Evolutionary conservation across 2,113 vertebrate species (phyloP).

Genomic region (Eira barbara): DNA sequence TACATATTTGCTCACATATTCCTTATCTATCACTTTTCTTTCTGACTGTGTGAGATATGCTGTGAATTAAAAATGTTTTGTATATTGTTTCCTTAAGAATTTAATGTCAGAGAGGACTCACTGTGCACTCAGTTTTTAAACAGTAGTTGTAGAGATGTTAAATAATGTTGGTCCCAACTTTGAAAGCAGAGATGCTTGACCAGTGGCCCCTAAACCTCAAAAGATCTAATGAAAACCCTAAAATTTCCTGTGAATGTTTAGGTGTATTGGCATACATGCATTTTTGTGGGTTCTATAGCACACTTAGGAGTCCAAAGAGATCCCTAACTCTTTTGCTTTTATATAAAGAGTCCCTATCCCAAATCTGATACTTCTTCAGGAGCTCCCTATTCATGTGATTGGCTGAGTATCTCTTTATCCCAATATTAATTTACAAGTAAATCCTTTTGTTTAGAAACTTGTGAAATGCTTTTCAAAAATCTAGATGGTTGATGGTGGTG

Average conservation of each 20-base stretch:
- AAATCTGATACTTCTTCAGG: neutral
- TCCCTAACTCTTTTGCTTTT: neutral
- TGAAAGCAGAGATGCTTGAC: neutral
- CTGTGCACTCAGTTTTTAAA: neutral
- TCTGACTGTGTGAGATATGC: neutral
- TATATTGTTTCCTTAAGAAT: neutral
- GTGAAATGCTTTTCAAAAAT: constrained; percentile 3
- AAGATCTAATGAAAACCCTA: neutral
- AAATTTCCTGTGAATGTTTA: neutral
- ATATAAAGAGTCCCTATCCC: neutral
- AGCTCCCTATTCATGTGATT: neutral
- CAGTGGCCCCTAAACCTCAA: neutral
- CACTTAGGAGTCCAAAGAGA: neutral
- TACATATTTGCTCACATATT: neutral
- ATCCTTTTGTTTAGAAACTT: neutral
- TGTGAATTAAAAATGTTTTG: neutral
- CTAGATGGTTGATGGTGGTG: neutral
- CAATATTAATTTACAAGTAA: neutral
- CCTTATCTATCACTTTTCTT: neutral
- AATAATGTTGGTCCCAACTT: neutral
- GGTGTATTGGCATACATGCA: neutral
- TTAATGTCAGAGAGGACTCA: neutral
- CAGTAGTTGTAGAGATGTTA: neutral
- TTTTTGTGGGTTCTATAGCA: neutral
- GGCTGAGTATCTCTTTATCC: neutral